A percentile compares a stretch with the other conserved stretches of the same genome.
phyloP scores from a whole-genome alignment of 2,797 vertebrate species.

The Coranthus polyacanthus region DNA sequence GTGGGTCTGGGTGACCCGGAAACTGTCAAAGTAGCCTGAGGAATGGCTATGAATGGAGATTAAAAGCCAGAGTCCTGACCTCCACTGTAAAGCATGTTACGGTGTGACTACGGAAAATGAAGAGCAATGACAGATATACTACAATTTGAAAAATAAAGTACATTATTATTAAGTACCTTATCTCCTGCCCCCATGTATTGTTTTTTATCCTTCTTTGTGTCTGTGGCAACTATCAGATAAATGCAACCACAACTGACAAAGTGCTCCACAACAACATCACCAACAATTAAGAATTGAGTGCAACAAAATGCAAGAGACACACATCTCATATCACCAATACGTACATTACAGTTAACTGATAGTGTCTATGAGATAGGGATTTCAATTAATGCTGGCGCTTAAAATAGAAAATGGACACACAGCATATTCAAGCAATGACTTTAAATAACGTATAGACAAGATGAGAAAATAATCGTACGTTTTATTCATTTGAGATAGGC shows the following conservation, averaged over 20 bases:
- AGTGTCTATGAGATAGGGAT: background rate
- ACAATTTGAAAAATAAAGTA: background rate
- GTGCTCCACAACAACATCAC: too few relatives aligned
- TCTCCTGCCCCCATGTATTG: accelerated
- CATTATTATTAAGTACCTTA: background rate
- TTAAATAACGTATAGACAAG: background rate
- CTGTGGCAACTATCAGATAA: too few relatives aligned
- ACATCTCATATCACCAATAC: background rate
- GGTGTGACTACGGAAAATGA: conserved; percentile 6
- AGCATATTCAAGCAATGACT: background rate
- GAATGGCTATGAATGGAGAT: conserved; percentile 44
- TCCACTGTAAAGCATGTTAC: conserved; percentile 4
- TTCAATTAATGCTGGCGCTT: background rate
- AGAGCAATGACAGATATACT: background rate
- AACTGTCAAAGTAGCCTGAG: conserved; percentile 33
- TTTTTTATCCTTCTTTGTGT: too few relatives aligned
- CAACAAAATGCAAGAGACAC: background rate
- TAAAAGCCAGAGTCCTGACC: conserved; percentile 17
- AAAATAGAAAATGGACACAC: background rate
- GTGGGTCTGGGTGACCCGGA: conserved; percentile 51
- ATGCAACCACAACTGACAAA: too few relatives aligned
- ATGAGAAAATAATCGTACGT: background rate
- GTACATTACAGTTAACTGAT: background rate
- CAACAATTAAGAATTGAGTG: too few relatives aligned
- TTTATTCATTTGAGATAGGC: background rate